Conservation (phyloP, 2,888 invertebrate species). For the Auanema freiburgensis region DNA sequence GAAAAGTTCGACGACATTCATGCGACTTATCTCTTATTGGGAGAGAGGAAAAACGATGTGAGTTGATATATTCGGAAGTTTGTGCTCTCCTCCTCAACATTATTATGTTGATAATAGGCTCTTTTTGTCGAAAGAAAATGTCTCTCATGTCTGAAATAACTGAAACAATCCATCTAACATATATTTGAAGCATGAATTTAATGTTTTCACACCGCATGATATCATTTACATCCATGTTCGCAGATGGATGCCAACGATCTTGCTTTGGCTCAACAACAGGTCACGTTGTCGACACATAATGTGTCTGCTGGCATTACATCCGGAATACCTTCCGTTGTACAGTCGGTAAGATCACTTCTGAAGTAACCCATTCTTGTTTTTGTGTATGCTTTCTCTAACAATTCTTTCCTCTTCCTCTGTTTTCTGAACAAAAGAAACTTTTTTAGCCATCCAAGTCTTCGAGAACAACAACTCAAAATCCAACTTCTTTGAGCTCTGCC, state of each 20-base stretch:
- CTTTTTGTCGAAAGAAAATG: slow-evolving; percentile 6
- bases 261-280: slow-evolving; percentile 39
- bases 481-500: slow-evolving; percentile 27
- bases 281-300: slow-evolving; percentile 44
- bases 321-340: slow-evolving; percentile 25
- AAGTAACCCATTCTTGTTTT: slow-evolving; percentile 10
- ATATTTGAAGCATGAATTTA: slow-evolving; percentile 5
- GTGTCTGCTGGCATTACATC: slow-evolving; percentile 24
- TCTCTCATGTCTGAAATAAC: background rate
- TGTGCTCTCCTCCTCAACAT: background rate
- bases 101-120: slow-evolving; percentile 3
- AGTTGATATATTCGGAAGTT: slow-evolving; percentile 18
- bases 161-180: background rate
- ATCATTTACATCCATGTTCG: slow-evolving; percentile 9
- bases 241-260: slow-evolving; percentile 48
- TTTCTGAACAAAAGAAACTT: background rate
- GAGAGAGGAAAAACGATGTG: slow-evolving; percentile 54
- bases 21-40: slow-evolving; percentile 91
- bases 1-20: slow-evolving; percentile 98
- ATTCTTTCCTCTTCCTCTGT: background rate
- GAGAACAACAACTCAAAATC: slow-evolving; percentile 21
- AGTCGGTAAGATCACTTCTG: slow-evolving; percentile 22
- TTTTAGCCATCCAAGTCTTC: slow-evolving; percentile 42
- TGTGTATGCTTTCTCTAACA: slow-evolving; percentile 4
- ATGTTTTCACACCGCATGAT: background rate